Base-by-base conservation (phyloP, 1,140 invertebrate species). In the Tenebrio molitor region DNA sequence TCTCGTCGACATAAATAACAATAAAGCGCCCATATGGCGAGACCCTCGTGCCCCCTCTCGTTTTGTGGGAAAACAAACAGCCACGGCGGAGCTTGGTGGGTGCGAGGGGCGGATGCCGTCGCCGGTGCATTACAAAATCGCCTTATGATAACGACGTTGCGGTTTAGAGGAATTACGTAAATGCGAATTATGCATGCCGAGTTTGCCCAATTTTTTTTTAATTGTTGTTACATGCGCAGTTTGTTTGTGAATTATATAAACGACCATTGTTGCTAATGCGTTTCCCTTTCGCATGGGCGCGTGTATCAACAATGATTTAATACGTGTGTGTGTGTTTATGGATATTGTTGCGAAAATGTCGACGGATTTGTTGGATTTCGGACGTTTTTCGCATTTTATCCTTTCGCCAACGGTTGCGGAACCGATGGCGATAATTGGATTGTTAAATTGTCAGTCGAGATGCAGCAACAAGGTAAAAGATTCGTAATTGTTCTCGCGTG, bases 21-120 rank as follows among this genome's bases (percentile, higher is more conserved):
- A 58, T 58, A 58, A 58, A 58, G 50, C 50, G 23, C 50, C 50
- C 50, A 58, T 33, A 58, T 58, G 50, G 50, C 23, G 7, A 12
- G 12, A 46, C 44, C 44, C 14, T 14, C 2, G 6, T 12, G 14
- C 42, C 16, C 46, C 19, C 19, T 14, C 10, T 53, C 16, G 19
- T 21, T 15, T n/a, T 58, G 21, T n/a, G 23, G 23, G 50, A 58
- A 58, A 58, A 58, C 23, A 58, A 58, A 58, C 23, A 58, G 15
- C n/a, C 17, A 6, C 44, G 44, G 29, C 4, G 29, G n/a, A n/a
- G n/a, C n/a, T n/a, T n/a, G n/a, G n/a, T n/a, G n/a, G n/a, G n/a
- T n/a, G n/a, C n/a, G n/a, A n/a, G n/a, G n/a, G n/a, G n/a, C n/a
- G n/a, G n/a, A n/a, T n/a, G n/a, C n/a, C n/a, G n/a, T n/a, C n/a